Evolutionary conservation across 2,797 vertebrate species (phyloP).

Genomic region (Pogoniulus pusillus): DNA sequence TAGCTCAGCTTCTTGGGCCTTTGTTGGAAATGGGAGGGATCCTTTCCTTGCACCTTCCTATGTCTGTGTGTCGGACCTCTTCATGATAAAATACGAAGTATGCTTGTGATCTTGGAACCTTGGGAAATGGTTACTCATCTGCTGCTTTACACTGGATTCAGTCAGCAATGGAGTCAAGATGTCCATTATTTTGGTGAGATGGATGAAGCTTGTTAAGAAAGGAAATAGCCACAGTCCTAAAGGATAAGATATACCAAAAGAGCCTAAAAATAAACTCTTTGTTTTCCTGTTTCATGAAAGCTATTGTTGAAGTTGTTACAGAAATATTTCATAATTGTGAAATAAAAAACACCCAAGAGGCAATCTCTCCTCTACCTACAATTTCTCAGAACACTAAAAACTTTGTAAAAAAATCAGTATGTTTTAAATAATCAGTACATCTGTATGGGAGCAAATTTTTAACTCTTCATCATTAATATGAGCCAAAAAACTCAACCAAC

Average conservation of each 20-base stretch:
- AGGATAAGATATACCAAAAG: constrained; percentile 16
- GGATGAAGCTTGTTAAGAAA: constrained; percentile 24
- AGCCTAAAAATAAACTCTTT: constrained; percentile 50
- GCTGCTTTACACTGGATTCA: not conserved
- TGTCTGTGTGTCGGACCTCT: not conserved
- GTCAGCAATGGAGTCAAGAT: not conserved
- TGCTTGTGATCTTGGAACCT: not conserved
- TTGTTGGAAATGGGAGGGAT: not conserved
- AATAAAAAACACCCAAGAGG: not conserved
- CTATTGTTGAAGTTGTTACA: constrained; percentile 48
- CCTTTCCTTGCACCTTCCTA: not conserved
- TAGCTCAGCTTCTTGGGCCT: not conserved
- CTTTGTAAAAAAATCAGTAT: not conserved
- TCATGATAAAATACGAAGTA: not conserved
- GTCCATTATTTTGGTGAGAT: constrained; percentile 23
- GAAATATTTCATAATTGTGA: constrained; percentile 24
- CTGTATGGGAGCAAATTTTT: not conserved
- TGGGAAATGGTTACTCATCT: not conserved
- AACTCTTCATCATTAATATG: not conserved
- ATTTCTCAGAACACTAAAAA: not conserved
- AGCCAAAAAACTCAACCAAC: not conserved
- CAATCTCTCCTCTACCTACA: not conserved
- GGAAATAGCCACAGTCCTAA: constrained; percentile 42
- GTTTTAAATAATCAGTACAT: not conserved
- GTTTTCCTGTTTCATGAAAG: constrained; percentile 44